Percentiles rank a stretch among this genome's conserved stretches.
phyloP scores from a whole-genome alignment of 2,113 vertebrate species.

The Gallinago undulata region DNA sequence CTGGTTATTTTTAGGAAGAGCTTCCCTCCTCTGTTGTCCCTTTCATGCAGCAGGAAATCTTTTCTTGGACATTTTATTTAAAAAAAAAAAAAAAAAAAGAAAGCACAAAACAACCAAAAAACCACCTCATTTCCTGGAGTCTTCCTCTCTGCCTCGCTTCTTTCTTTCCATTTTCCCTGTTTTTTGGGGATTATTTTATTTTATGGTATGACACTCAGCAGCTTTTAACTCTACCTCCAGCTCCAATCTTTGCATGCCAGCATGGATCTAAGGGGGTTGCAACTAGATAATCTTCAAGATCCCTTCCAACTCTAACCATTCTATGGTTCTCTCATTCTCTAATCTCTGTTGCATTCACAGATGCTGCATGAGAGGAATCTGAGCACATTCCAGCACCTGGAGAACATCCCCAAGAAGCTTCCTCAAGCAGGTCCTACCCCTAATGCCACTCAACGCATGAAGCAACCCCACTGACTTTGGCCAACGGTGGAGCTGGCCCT shows the following conservation, averaged over 20 bases:
- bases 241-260: not conserved
- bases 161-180: not conserved
- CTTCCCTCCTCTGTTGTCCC: conserved; percentile 31
- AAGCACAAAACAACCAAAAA: not conserved
- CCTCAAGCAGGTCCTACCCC: not conserved
- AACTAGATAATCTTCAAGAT: not conserved
- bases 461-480: not conserved
- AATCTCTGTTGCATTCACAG: not conserved
- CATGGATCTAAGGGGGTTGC: not conserved
- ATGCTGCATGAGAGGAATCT: not conserved
- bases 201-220: not conserved
- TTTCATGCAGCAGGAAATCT: conserved; percentile 40
- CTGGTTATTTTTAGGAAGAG: conserved; percentile 56
- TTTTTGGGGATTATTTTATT: not conserved
- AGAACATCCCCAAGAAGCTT: not conserved
- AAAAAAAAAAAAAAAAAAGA: not conserved
- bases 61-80: not conserved
- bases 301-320: not conserved
- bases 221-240: not conserved
- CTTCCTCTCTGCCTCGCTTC: not conserved
- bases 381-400: not conserved
- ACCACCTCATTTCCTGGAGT: conserved; percentile 6
- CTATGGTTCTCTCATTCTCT: not conserved
- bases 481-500: not conserved
- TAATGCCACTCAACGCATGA: not conserved